Base-by-base conservation (phyloP, 2,888 invertebrate species). In the Eupithecia pulchellata region DNA sequence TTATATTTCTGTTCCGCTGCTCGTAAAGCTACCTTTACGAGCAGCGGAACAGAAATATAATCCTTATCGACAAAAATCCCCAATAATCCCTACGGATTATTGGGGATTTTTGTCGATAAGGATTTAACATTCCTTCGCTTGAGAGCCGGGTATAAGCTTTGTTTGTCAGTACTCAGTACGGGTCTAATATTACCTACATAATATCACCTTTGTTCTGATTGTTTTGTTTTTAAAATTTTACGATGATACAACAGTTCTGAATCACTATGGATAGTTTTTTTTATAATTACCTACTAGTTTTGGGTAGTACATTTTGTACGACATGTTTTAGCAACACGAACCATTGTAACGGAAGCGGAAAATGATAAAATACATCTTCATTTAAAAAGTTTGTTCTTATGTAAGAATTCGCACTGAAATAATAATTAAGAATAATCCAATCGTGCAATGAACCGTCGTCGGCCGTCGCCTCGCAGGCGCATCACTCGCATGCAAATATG, bases 1-100 rank as follows among this genome's bases (percentile, higher is more conserved):
- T 78, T 81, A n/a, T 52, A 80, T 80, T 83, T 80, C 69, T 77
- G 68, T 74, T 71, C 66, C 73, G 67, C 67, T 69, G 67, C 65
- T 71, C 68, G 57, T 70, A 65, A 72, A 73, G 55, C 63, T 27
- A n/a, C n/a, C n/a, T n/a, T n/a, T n/a, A n/a, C n/a, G n/a, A n/a
- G n/a, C n/a, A n/a, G n/a, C n/a, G n/a, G n/a, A n/a, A n/a, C n/a
- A n/a, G n/a, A n/a, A n/a, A n/a, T n/a, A n/a, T n/a, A 65, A 57
- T 52, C 30, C 73, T 65, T 72, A 68, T 76, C 79, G 74, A 75
- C 67, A 77, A 79, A 71, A 75, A 52, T 47, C 60, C 65, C 68
- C 58, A 67, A 66, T 66, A 72, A 70, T 68, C 72, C 62, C 52
- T 69, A 69, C 42, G 62, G 72, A 68, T 70, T 72, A 66, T 66